Conservation (phyloP, 2,113 vertebrate species). For the Cyprichromis sp. region DNA sequence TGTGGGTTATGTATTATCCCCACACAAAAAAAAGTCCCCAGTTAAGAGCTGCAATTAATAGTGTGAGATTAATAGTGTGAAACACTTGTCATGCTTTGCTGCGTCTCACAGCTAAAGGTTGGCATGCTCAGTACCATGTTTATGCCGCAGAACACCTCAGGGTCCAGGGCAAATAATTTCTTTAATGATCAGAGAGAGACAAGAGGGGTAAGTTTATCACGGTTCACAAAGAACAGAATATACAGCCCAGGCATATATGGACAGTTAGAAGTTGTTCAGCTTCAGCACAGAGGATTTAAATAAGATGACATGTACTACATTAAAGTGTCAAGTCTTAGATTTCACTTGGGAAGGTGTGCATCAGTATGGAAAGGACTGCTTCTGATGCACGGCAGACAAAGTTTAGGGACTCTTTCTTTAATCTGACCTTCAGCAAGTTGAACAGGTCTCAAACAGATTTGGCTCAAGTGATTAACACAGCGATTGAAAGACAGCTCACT, state of each 20-base stretch:
- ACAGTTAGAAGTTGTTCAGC: neutral
- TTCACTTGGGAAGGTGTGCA: neutral
- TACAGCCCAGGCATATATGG: neutral
- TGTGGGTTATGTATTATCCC: constrained; percentile 15
- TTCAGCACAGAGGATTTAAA: neutral
- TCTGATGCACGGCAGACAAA: neutral
- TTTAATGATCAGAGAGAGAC: constrained; percentile 63
- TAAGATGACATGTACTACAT: neutral
- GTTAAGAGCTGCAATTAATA: constrained; percentile 52
- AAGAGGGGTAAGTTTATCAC: constrained; percentile 48
- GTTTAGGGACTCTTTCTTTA: neutral
- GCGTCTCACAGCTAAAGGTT: constrained; percentile 44
- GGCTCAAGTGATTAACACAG: neutral
- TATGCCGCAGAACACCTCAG: constrained; percentile 66
- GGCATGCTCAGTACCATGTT: constrained; percentile 69
- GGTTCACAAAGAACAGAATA: constrained; percentile 20
- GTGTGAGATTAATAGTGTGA: constrained; percentile 57
- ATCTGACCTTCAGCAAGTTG: neutral
- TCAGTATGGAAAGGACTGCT: neutral
- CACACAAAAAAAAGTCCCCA: neutral
- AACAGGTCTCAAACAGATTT: neutral
- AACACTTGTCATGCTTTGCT: constrained; percentile 58
- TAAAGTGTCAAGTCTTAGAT: neutral
- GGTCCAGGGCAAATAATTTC: constrained; percentile 74
- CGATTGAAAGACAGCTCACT: neutral